Base-by-base conservation (phyloP, 2,113 vertebrate species). In the Eolophus roseicapilla region DNA sequence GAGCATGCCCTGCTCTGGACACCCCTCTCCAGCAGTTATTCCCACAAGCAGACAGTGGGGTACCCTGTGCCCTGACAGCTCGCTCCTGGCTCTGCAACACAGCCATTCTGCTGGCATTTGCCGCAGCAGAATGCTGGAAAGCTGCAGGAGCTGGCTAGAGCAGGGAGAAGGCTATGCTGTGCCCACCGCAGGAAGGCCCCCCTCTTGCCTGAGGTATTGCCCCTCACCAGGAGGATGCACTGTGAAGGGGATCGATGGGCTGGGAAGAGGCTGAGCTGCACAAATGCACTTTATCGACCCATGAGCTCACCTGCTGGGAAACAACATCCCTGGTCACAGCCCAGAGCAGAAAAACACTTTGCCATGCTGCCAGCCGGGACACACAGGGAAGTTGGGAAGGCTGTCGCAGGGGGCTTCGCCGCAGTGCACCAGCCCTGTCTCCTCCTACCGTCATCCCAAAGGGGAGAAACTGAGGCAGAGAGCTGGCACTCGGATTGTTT, bases 231-330 rank as follows among this genome's bases (percentile, higher is more conserved):
- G 59, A 62, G 19, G 53, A 86, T 8, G 76, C 2, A 0, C 49
- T 14, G 53, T 4, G 4, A 78, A 35, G 31, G 13, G 33, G 67
- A 96, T 94, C 59, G 33, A 93, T 78, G 50, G 33, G 49, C 82
- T 71, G 64, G 21, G 35, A 81, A 96, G 62, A 70, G 65, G 86
- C 76, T 17, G 68, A 94, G 82, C 71, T 78, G 50, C 50, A 86
- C 90, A 97, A 97, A 96, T 91, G 95, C 79, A 96, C 53, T 96
- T 97, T 87, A 97, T 96, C 8, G 49, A 97, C 79, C 37, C 12
- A 18, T 4, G 31, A 95, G 64, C 81, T 41, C 91, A 91, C 86
- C 73, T 96, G 90, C 94, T 91, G 88, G 95, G 95, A 96, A 97
- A 90, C 83, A 85, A 3, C 10, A 33, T 68, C 27, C 28, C 41